A percentile compares a stretch with the other conserved stretches of the same genome.
Evolutionary conservation across 2,888 invertebrate genomes (phyloP).

Genomic region (Agonopterix arenella): DNA sequence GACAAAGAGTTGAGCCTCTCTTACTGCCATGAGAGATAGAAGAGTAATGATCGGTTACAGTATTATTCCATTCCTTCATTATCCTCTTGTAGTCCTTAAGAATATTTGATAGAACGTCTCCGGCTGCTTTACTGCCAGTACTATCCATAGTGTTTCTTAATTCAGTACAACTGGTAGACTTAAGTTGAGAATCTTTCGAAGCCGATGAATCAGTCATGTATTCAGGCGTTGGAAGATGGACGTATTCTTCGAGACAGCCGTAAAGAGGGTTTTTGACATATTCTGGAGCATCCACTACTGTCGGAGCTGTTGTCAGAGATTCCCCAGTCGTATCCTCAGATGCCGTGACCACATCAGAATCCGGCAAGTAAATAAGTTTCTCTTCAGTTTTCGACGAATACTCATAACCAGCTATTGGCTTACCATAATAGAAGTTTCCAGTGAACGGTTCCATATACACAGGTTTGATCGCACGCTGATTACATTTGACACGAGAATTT

Average conservation of each 20-base stretch:
- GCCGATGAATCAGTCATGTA: constrained; percentile 39
- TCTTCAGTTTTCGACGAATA: constrained; percentile 54
- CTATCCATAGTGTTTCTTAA: constrained; percentile 52
- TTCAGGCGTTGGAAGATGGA: constrained; percentile 43
- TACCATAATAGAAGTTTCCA: constrained; percentile 70
- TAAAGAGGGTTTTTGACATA: constrained; percentile 61
- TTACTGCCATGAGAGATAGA: constrained; percentile 36
- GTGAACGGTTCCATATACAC: constrained; percentile 63
- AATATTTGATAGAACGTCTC: constrained; percentile 46
- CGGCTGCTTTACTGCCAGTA: constrained; percentile 26
- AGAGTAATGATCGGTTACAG: constrained; percentile 56
- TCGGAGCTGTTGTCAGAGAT: constrained; percentile 51
- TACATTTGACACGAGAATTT: constrained; percentile 53
- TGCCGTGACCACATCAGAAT: constrained; percentile 58
- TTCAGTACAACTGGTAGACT: constrained; percentile 63
- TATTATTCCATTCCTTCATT: constrained; percentile 71
- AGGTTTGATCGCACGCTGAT: constrained; percentile 50
- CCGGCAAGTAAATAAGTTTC: constrained; percentile 60
- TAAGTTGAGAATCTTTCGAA: constrained; percentile 59
- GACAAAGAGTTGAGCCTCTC: constrained; percentile 35
- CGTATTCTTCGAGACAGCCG: constrained; percentile 50
- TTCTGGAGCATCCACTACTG: constrained; percentile 56
- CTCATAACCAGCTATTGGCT: constrained; percentile 59
- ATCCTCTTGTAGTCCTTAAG: constrained; percentile 65
- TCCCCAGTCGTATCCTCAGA: constrained; percentile 49